Conservation (phyloP, 2,888 invertebrate species). For the Megaustenia siamemsis region DNA sequence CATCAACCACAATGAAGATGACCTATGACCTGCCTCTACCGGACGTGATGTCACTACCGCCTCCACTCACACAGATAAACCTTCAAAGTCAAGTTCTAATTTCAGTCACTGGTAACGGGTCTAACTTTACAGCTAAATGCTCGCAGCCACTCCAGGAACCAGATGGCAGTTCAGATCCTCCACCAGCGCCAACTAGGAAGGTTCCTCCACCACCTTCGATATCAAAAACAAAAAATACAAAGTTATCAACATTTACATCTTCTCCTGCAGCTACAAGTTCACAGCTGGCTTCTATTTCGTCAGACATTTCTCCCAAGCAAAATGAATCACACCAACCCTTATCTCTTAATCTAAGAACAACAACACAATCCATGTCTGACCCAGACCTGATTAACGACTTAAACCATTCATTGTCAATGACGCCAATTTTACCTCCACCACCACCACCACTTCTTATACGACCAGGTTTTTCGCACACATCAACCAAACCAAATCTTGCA, state of each 20-base stretch:
- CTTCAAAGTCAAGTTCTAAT: too few relatives aligned
- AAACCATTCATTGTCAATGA: not conserved
- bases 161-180: not conserved
- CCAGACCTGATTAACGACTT: not conserved
- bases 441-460: conserved; percentile 17
- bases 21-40: not conserved
- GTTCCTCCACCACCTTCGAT: conserved; percentile 14
- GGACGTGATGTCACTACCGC: not conserved
- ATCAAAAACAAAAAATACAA: not conserved
- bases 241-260: not conserved
- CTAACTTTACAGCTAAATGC: not conserved
- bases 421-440: conserved; percentile 15
- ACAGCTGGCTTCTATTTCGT: not conserved
- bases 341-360: not conserved
- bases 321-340: not conserved
- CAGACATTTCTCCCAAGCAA: not conserved
- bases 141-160: not conserved
- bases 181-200: conserved; percentile 6
- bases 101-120: too few relatives aligned
- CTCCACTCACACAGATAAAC: not conserved
- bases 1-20: conserved; percentile 5
- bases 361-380: not conserved
- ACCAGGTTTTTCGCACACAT: not conserved
- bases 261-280: too few relatives aligned
- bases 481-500: not conserved